phyloP scores from a whole-genome alignment of 2,888 invertebrate species.

The Cremastinae sp. region DNA sequence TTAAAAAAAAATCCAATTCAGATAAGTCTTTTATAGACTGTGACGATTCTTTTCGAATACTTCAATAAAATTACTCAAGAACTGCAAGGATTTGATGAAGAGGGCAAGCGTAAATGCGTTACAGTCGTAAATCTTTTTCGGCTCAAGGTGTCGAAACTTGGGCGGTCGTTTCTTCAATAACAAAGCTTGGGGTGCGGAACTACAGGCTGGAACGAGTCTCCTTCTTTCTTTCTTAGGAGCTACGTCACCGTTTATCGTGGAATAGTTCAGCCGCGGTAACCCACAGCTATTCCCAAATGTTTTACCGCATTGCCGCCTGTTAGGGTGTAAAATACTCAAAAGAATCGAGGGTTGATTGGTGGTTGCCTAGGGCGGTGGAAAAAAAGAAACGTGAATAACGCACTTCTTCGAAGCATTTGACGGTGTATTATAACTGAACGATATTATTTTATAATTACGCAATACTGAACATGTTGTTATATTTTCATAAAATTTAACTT shows the following conservation, averaged over 20 bases:
- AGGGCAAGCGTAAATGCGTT: neutral
- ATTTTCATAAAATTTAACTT: no score
- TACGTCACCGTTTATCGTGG: constrained; percentile 25
- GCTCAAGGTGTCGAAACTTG: constrained; percentile 45
- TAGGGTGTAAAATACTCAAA: constrained; percentile 41
- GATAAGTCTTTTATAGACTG: constrained; percentile 1
- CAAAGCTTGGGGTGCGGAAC: constrained; percentile 32
- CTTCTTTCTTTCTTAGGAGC: constrained; percentile 28
- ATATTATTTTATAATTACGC: constrained; percentile 9
- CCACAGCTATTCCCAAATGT: constrained; percentile 46
- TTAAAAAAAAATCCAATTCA: neutral
- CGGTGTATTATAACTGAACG: neutral
- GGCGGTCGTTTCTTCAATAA: constrained; percentile 51
- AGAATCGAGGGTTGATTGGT: constrained; percentile 22
- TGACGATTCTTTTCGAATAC: constrained; percentile 32
- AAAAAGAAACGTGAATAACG: constrained; percentile 4
- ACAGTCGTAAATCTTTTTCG: constrained; percentile 33
- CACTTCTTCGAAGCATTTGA: neutral
- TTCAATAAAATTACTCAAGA: constrained; percentile 54
- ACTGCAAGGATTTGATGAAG: constrained; percentile 33
- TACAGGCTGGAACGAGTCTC: constrained; percentile 20
- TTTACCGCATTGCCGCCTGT: constrained; percentile 52
- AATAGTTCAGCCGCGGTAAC: constrained; percentile 30
- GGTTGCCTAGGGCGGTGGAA: constrained; percentile 9
- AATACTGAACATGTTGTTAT: no score